Conservation (phyloP, 2,797 vertebrate genomes). For the Zalophus californianus region DNA sequence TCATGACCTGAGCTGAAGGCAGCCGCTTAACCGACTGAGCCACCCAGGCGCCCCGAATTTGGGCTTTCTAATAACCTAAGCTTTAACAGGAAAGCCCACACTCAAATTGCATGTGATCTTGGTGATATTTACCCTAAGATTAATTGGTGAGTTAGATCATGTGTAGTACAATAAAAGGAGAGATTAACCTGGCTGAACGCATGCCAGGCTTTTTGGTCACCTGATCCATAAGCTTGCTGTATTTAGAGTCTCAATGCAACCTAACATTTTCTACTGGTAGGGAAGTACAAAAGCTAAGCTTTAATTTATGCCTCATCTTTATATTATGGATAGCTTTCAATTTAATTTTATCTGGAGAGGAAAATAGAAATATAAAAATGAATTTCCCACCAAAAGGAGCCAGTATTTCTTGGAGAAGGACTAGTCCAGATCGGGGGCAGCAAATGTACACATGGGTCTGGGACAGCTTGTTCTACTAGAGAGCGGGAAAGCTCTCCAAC, state of each 20-base stretch:
- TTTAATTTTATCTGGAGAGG: neutral
- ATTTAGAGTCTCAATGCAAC: neutral
- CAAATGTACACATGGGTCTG: too few species aligned
- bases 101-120: neutral
- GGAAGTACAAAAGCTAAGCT: neutral
- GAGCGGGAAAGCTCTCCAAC: neutral
- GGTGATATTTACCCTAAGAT: neutral
- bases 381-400: neutral
- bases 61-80: neutral
- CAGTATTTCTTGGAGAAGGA: neutral
- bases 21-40: too few species aligned
- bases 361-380: neutral
- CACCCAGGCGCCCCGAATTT: neutral
- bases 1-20: too few species aligned
- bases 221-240: neutral
- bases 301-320: neutral
- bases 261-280: neutral
- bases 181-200: neutral
- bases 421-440: neutral
- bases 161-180: neutral
- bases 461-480: neutral
- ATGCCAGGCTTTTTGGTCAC: accelerated
- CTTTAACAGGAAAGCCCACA: neutral
- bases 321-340: neutral
- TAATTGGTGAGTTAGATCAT: neutral